Evolutionary conservation across 64 coral and sea anemone species (phyloP).

Genomic region (Porites australiensis): DNA sequence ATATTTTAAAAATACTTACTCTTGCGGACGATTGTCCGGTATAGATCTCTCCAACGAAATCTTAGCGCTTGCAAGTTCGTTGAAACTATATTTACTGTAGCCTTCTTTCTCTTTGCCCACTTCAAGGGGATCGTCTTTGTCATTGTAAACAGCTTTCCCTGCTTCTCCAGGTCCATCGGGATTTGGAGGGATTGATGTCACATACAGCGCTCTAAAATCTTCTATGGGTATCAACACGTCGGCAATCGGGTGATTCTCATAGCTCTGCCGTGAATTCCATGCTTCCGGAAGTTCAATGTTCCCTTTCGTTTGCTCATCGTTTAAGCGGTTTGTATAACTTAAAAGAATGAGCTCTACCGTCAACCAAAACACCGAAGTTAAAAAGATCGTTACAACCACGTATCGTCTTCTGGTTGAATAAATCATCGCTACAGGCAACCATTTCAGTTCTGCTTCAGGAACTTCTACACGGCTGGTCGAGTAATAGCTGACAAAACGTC

Average conservation of each 20-base stretch:
- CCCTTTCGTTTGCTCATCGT: conserved; percentile 43
- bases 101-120: conserved; percentile 60
- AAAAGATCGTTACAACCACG: conserved; percentile 76
- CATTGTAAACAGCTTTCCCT: conserved; percentile 73
- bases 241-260: not conserved
- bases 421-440: conserved; percentile 40
- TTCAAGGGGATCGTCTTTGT: conserved; percentile 28
- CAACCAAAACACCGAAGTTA: conserved; percentile 91
- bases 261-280: not conserved
- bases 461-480: not conserved
- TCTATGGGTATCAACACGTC: conserved; percentile 35
- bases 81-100: conserved; percentile 90
- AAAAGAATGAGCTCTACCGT: conserved; percentile 73
- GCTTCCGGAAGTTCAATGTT: conserved; percentile 12
- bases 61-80: conserved; percentile 92
- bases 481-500: not conserved
- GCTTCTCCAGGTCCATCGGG: conserved; percentile 58
- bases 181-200: conserved; percentile 53
- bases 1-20: conserved; percentile 65
- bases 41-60: conserved; percentile 84
- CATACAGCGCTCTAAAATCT: conserved; percentile 77
- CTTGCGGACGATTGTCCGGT: conserved; percentile 85
- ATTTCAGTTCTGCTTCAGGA: conserved; percentile 16
- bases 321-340: conserved; percentile 78
- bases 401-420: conserved; percentile 78